Evolutionary conservation across 2,113 vertebrate genomes (phyloP).

Genomic region (Malaclemys terrapin): DNA sequence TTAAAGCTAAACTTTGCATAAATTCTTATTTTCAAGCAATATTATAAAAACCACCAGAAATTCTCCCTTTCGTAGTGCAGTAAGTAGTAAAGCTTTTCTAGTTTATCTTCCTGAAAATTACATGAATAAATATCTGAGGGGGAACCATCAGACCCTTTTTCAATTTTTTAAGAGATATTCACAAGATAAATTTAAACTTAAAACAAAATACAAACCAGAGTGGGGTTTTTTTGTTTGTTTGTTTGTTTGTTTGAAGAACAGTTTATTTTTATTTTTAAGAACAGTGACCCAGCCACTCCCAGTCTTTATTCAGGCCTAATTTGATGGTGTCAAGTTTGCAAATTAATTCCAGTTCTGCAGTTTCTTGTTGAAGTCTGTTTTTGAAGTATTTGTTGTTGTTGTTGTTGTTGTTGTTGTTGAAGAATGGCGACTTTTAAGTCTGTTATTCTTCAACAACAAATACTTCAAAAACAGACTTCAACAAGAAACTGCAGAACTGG

Average conservation of each 20-base stretch:
- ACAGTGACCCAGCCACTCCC: too few relatives aligned
- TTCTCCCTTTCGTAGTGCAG: neutral
- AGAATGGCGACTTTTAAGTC: too few relatives aligned
- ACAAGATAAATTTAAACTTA: slow-evolving; percentile 46
- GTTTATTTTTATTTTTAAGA: slow-evolving; percentile 15
- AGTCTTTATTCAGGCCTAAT: too few relatives aligned
- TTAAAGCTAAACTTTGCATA: neutral
- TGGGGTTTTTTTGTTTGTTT: neutral
- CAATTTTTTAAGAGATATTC: slow-evolving; percentile 31
- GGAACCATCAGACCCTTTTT: neutral
- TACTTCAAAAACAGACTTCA: too few relatives aligned
- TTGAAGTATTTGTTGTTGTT: too few relatives aligned
- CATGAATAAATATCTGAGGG: neutral
- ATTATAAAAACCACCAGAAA: neutral
- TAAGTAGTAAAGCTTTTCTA: slow-evolving; percentile 17
- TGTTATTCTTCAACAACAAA: too few relatives aligned
- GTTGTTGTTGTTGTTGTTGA: too few relatives aligned
- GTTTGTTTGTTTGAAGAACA: neutral
- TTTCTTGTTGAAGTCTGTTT: too few relatives aligned
- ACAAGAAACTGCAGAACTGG: too few relatives aligned
- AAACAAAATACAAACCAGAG: slow-evolving; percentile 48
- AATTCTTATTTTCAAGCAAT: neutral
- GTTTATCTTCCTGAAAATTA: neutral
- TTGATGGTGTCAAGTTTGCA: too few relatives aligned
- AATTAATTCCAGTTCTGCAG: too few relatives aligned